These are phyloP conservation scores for Megalopta genalis DNA, from an alignment of 1,140 invertebrate species.

Conservation along the genomic window DNA sequence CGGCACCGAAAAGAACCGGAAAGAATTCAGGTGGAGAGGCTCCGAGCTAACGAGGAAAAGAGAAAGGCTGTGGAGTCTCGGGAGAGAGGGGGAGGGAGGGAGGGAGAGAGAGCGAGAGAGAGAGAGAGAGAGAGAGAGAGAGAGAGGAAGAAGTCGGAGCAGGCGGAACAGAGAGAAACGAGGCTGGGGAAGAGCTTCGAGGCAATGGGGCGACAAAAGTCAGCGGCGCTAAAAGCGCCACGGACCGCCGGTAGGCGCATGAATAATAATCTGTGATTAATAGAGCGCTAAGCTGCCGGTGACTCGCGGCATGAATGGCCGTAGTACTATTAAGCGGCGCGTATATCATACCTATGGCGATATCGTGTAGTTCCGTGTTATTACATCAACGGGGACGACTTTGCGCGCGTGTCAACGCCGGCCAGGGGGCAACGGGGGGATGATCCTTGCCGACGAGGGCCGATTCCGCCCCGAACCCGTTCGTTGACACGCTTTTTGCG, in stretches of 20 bases:
- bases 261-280: conserved; percentile 78
- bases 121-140: too few species aligned
- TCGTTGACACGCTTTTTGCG: not conserved
- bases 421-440: not conserved
- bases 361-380: conserved; percentile 34
- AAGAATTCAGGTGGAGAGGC: conserved; percentile 52
- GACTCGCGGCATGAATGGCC: conserved; percentile 66
- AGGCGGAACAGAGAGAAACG: conserved; percentile 27
- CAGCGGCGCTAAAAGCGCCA: conserved; percentile 70
- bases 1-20: conserved; percentile 54
- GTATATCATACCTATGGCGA: conserved; percentile 59
- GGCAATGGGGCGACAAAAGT: conserved; percentile 67
- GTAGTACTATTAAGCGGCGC: conserved; percentile 66
- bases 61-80: conserved; percentile 1
- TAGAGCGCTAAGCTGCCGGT: conserved; percentile 71
- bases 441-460: not conserved
- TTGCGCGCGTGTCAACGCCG: conserved; percentile 19
- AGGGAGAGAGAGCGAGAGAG: too few species aligned
- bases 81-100: not conserved
- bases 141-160: not conserved
- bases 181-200: conserved; percentile 49
- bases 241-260: conserved; percentile 65
- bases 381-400: conserved; percentile 46
- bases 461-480: not conserved
- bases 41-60: not conserved